A percentile compares a stretch with the other conserved stretches of the same genome.
phyloP scores from a whole-genome alignment of 2,888 invertebrate genomes.

The Eulithis prunata region DNA sequence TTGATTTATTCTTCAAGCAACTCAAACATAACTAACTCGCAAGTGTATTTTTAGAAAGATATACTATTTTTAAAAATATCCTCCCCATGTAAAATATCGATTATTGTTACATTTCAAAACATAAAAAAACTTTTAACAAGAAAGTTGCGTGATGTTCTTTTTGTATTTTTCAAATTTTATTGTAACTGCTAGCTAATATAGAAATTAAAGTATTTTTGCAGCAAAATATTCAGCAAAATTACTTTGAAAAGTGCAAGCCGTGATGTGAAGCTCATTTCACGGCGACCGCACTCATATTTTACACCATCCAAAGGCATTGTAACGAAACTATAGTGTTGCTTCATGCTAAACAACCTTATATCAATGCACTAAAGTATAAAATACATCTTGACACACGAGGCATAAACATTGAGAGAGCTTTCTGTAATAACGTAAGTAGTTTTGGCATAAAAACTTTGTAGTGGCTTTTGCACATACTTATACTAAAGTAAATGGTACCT shows the following conservation, averaged over 20 bases:
- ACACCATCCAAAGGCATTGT: conserved; percentile 68
- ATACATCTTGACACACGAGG: conserved; percentile 22
- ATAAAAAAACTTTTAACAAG: too few relatives aligned
- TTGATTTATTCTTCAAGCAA: too few relatives aligned
- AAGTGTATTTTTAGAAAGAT: too few relatives aligned
- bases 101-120: too few relatives aligned
- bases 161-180: not conserved
- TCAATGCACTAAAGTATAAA: conserved; percentile 36
- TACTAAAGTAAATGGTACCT: not conserved
- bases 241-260: conserved; percentile 53
- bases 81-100: too few relatives aligned
- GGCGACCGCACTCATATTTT: conserved; percentile 74
- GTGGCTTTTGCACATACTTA: conserved; percentile 19
- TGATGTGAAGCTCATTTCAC: conserved; percentile 75
- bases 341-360: conserved; percentile 38
- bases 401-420: conserved; percentile 41
- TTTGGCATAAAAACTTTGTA: conserved; percentile 32
- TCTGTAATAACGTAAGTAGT: conserved; percentile 33
- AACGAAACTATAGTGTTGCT: conserved; percentile 35
- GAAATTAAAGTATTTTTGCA: conserved; percentile 11
- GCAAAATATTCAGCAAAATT: conserved; percentile 37
- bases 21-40: too few relatives aligned
- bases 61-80: too few relatives aligned
- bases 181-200: conserved; percentile 3
- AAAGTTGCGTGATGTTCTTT: too few relatives aligned